Percentiles rank a stretch among this genome's conserved stretches.
Evolutionary conservation across 37 sponge, comb jelly and placozoan genomes (phyloP).

Genomic region (Axinella damicornis): DNA sequence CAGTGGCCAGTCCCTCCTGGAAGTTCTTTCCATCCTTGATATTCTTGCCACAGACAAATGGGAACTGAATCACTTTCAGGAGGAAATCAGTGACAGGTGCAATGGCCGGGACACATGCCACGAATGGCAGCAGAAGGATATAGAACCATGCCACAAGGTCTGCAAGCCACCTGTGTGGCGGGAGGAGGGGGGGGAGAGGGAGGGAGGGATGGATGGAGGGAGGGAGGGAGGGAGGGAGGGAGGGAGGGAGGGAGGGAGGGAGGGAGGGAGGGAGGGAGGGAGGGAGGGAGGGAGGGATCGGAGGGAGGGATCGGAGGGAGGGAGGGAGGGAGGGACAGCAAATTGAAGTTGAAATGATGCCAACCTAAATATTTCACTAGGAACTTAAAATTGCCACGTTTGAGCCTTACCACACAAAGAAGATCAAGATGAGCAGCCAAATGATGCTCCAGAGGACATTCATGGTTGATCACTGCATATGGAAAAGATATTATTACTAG

Average conservation of each 20-base stretch:
- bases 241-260: background rate
- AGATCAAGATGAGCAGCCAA: slow-evolving; percentile 13
- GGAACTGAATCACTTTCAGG: slow-evolving; percentile 1
- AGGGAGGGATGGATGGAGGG: background rate
- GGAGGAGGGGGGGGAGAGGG: background rate
- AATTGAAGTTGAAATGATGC: no score
- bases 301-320: no score
- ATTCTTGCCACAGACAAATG: slow-evolving; percentile 7
- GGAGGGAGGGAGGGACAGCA: no score
- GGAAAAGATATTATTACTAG: no score
- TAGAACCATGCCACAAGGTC: slow-evolving; percentile 18
- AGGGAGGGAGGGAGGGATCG: no score
- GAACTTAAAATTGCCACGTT: no score
- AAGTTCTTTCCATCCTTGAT: slow-evolving; percentile 4
- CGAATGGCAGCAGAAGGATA: slow-evolving; percentile 17
- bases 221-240: background rate
- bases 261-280: no score
- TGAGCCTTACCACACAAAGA: slow-evolving; percentile 24
- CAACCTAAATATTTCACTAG: no score
- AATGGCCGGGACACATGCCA: background rate
- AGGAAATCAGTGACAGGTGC: background rate
- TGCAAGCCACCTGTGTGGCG: background rate
- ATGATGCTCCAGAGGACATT: slow-evolving; percentile 22
- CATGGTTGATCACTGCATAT: background rate
- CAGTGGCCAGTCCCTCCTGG: no score